Percentiles rank a stretch among this genome's conserved stretches.
These are phyloP conservation scores for Pelodiscus sinensis DNA, from an alignment of 2,113 vertebrate species.

Conservation along the genomic window DNA sequence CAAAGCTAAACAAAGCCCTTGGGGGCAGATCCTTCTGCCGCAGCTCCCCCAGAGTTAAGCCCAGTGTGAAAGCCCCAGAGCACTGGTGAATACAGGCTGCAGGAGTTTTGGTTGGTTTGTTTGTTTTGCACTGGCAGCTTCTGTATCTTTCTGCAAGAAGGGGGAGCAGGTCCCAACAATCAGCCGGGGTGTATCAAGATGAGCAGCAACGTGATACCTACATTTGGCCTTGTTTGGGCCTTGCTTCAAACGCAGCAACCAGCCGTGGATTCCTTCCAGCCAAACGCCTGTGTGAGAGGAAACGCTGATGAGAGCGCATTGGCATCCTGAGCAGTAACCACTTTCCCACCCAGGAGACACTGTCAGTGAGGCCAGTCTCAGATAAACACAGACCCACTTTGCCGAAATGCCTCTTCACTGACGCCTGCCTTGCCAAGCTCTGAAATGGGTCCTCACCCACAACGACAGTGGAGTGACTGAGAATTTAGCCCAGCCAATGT, in stretches of 20 bases:
- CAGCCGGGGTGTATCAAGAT: neutral
- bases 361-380: neutral
- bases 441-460: neutral
- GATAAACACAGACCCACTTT: neutral
- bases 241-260: neutral
- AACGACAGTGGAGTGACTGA: neutral
- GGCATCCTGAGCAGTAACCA: neutral
- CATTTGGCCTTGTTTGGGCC: neutral
- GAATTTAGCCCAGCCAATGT: neutral
- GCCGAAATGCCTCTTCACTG: neutral
- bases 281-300: neutral
- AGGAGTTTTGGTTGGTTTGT: neutral
- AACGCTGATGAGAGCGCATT: neutral
- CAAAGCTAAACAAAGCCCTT: neutral
- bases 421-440: neutral
- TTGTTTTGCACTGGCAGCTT: neutral
- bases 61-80: neutral
- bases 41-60: neutral
- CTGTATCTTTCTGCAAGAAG: neutral
- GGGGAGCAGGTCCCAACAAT: neutral
- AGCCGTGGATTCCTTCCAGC: neutral
- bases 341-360: neutral
- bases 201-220: neutral
- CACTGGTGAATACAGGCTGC: neutral
- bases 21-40: neutral